These are phyloP conservation scores for Stenopsyche tienmushanensis DNA, from an alignment of 1,140 invertebrate species.

Conservation along the genomic window DNA sequence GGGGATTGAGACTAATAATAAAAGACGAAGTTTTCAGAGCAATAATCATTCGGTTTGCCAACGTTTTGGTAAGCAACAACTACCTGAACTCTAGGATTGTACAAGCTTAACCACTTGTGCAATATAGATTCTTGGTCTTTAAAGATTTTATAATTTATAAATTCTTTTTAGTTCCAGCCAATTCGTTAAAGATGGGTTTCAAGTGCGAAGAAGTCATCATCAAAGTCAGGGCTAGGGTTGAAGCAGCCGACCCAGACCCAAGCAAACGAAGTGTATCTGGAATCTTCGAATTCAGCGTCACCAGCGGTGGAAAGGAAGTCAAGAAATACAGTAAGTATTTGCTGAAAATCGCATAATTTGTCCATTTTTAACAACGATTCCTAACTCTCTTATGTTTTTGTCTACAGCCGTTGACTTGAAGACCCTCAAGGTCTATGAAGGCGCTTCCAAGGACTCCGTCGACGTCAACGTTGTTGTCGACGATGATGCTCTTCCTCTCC, in stretches of 20 bases:
- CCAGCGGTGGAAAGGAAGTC: slow-evolving; percentile 31
- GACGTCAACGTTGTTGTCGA: slow-evolving; percentile 32
- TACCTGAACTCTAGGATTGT: no score
- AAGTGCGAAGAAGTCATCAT: slow-evolving; percentile 27
- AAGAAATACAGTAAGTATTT: slow-evolving; percentile 34
- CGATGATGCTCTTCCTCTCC: slow-evolving; percentile 13
- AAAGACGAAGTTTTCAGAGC: no score
- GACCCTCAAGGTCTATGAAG: slow-evolving; percentile 31
- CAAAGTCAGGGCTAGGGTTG: slow-evolving; percentile 32
- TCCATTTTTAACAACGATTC: background rate
- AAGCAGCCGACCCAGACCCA: slow-evolving; percentile 35
- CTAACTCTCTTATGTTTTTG: background rate
- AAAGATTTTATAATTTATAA: background rate
- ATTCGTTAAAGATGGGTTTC: slow-evolving; percentile 22
- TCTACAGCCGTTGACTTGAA: slow-evolving; percentile 37
- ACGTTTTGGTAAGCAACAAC: no score
- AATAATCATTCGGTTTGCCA: no score
- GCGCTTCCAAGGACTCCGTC: slow-evolving; percentile 7
- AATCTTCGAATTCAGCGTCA: slow-evolving; percentile 35
- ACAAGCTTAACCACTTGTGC: no score
- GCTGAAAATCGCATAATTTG: background rate
- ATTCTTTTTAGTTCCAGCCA: background rate
- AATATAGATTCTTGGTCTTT: background rate
- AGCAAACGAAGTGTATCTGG: slow-evolving; percentile 27
- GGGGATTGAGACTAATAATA: no score